phyloP scores from a whole-genome alignment of 2,797 vertebrate genomes.

The Ceryle rudis region DNA sequence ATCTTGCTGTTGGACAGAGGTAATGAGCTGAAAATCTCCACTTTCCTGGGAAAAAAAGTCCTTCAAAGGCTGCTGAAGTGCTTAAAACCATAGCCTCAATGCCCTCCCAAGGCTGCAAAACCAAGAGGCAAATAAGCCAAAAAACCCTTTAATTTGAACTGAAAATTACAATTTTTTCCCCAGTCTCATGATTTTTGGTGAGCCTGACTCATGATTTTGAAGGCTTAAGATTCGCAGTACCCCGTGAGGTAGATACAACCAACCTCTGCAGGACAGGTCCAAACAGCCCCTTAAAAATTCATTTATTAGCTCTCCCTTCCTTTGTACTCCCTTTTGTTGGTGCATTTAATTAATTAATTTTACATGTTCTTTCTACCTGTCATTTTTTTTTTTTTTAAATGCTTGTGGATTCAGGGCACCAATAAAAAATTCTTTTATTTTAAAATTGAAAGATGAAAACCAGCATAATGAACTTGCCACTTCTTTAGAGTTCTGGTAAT shows the following conservation, averaged over 20 bases:
- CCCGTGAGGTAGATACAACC: not conserved
- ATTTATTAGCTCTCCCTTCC: not conserved
- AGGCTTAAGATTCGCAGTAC: not conserved
- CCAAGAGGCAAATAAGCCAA: not conserved
- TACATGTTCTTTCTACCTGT: not conserved
- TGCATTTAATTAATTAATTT: conserved; percentile 43
- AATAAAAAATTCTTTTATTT: conserved; percentile 65
- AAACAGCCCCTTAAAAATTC: not conserved
- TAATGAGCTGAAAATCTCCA: not conserved
- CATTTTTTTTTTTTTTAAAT: not conserved
- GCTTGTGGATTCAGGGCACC: conserved; percentile 1
- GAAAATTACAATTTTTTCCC: not conserved
- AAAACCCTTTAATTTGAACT: conserved; percentile 4
- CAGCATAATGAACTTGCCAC: conserved; percentile 57
- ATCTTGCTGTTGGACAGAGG: not conserved
- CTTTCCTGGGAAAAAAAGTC: conserved; percentile 10
- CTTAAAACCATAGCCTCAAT: not conserved
- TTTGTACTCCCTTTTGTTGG: conserved; percentile 10
- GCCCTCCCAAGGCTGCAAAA: not conserved
- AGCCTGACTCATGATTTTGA: not conserved
- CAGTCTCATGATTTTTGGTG: not conserved
- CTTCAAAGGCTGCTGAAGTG: conserved; percentile 14
- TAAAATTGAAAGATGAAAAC: conserved; percentile 68
- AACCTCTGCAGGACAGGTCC: not conserved
- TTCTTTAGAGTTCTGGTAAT: conserved; percentile 76